Evolutionary conservation across 92 coral and sea anemone species (phyloP).

Genomic region (Pocillopora meandrina): DNA sequence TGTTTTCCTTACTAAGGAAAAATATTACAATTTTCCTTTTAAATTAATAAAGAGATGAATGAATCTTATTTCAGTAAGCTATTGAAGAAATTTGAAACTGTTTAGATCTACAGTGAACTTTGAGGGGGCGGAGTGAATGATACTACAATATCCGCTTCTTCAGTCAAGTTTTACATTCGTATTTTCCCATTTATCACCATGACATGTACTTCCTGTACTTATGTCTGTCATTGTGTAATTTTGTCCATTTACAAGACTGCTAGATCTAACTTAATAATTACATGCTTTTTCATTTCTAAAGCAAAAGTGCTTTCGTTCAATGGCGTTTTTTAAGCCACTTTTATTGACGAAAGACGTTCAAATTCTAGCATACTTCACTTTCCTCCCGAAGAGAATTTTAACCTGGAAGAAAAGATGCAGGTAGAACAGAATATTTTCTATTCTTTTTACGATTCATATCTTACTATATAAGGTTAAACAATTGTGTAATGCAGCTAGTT

Average conservation of each 20-base stretch:
- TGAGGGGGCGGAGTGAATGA: neutral
- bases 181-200: neutral
- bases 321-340: neutral
- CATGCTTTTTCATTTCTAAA: neutral
- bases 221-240: neutral
- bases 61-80: neutral
- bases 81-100: neutral
- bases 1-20: neutral
- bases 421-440: neutral
- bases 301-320: neutral
- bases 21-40: neutral
- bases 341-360: neutral
- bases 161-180: neutral
- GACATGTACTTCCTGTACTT: neutral
- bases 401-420: neutral
- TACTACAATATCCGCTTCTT: neutral
- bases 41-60: neutral
- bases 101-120: neutral
- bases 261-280: neutral
- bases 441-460: neutral
- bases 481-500: neutral
- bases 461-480: neutral
- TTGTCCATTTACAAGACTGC: slow-evolving; percentile 21
- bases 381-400: neutral
- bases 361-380: neutral